Conservation (phyloP, 1,140 invertebrate species). For the Augochlora pura region DNA sequence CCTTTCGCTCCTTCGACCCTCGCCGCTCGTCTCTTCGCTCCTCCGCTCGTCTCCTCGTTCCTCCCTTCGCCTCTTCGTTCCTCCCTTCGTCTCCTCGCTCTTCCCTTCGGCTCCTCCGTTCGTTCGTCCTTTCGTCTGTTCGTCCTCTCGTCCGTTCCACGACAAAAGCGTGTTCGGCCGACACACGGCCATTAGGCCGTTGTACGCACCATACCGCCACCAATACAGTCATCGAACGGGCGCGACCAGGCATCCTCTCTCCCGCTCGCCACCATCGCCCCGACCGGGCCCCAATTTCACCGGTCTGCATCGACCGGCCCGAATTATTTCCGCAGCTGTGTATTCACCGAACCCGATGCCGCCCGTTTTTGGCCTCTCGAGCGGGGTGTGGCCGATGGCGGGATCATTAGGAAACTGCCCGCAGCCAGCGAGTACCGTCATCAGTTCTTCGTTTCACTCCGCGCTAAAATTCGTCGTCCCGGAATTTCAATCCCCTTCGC, state of each 20-base stretch:
- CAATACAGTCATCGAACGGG: slow-evolving; percentile 49
- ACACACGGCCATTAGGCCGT: slow-evolving; percentile 51
- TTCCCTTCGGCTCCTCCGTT: slow-evolving; percentile 18
- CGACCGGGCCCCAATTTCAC: slow-evolving; percentile 52
- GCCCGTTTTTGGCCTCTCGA: neutral
- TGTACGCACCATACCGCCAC: slow-evolving; percentile 51
- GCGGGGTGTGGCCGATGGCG: neutral
- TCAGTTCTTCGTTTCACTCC: too few relatives aligned
- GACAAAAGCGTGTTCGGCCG: slow-evolving; percentile 48
- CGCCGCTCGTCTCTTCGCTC: slow-evolving; percentile 8
- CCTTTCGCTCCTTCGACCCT: neutral
- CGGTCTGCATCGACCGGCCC: slow-evolving; percentile 19
- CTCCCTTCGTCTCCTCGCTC: neutral
- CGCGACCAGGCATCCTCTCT: slow-evolving; percentile 29
- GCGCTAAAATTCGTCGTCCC: too few relatives aligned
- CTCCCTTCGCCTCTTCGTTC: slow-evolving; percentile 29
- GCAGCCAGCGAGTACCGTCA: too few relatives aligned
- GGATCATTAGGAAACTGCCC: too few relatives aligned
- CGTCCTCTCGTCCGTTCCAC: too few relatives aligned
- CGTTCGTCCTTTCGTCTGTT: too few relatives aligned
- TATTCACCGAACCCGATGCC: slow-evolving; percentile 16
- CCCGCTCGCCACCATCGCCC: slow-evolving; percentile 6
- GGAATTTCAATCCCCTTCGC: too few relatives aligned
- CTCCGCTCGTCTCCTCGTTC: slow-evolving; percentile 20
- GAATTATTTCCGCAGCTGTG: slow-evolving; percentile 62